phyloP scores from a whole-genome alignment of 2,113 vertebrate species.

The Lepisosteus osseus region DNA sequence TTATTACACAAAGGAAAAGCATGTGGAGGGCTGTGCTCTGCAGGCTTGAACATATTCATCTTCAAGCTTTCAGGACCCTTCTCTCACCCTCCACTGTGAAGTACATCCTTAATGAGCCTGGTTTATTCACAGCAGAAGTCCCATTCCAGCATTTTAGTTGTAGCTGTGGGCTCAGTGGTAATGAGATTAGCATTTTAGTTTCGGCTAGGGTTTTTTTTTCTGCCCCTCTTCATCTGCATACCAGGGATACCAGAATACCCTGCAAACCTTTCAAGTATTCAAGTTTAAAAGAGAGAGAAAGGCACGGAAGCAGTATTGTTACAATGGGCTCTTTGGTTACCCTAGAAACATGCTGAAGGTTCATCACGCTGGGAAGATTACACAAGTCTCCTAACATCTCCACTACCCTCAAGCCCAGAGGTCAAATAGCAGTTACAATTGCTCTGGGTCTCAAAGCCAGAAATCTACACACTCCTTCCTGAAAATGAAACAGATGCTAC shows the following conservation, averaged over 20 bases:
- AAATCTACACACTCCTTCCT: too few relatives aligned
- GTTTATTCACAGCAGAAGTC: conserved; percentile 3
- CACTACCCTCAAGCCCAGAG: too few relatives aligned
- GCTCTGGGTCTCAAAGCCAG: too few relatives aligned
- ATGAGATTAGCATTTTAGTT: conserved; percentile 9
- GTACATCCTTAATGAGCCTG: conserved; percentile 4
- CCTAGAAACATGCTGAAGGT: conserved; percentile 2
- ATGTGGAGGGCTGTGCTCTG: too few relatives aligned
- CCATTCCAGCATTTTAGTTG: background rate
- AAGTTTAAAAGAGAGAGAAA: background rate
- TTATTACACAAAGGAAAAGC: too few relatives aligned
- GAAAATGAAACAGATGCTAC: too few relatives aligned
- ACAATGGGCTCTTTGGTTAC: background rate
- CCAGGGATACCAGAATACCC: background rate
- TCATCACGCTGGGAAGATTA: too few relatives aligned
- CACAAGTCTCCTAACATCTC: too few relatives aligned
- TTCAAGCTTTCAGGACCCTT: too few relatives aligned
- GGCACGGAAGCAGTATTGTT: background rate
- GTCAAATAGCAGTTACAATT: too few relatives aligned
- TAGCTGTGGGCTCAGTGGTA: background rate
- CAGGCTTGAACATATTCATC: too few relatives aligned
- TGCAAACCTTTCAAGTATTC: background rate
- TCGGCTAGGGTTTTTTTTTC: background rate
- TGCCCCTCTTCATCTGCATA: conserved; percentile 11
- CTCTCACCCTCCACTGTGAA: conserved; percentile 3